Evolutionary conservation across 2,113 vertebrate species (phyloP).

Genomic region (Megaceryle maxima): DNA sequence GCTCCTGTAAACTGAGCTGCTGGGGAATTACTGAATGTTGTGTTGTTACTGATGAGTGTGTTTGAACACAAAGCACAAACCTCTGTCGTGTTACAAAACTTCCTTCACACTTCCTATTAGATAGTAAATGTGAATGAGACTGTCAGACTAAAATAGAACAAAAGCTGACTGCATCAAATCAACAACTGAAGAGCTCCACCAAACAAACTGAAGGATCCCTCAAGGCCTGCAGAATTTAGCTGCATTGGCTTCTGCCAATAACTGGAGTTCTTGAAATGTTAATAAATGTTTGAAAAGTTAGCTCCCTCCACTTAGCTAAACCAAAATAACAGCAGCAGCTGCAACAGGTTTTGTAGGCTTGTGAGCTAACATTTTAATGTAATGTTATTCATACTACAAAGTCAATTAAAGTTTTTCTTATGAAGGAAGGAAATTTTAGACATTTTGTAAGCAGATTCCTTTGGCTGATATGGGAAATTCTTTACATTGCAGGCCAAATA

Average conservation of each 20-base stretch:
- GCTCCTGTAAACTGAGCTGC: background rate
- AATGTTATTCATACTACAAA: background rate
- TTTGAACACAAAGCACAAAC: background rate
- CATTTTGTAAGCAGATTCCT: background rate
- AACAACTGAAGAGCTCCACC: background rate
- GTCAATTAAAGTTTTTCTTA: background rate
- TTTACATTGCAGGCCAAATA: background rate
- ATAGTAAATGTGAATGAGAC: background rate
- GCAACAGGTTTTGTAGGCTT: background rate
- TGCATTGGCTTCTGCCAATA: background rate
- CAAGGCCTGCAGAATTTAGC: background rate
- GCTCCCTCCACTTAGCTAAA: background rate
- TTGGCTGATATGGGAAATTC: background rate
- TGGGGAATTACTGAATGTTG: background rate
- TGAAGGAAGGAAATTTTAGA: background rate
- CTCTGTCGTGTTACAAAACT: background rate
- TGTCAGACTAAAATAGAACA: background rate
- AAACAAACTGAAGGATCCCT: background rate
- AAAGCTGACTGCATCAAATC: background rate
- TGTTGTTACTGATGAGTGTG: background rate
- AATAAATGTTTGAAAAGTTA: background rate
- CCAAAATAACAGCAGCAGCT: background rate
- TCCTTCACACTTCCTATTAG: background rate
- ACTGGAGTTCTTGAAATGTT: background rate
- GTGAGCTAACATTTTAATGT: background rate